Evolutionary conservation across 2,797 vertebrate genomes (phyloP).

Genomic region (Thunnus albacares): DNA sequence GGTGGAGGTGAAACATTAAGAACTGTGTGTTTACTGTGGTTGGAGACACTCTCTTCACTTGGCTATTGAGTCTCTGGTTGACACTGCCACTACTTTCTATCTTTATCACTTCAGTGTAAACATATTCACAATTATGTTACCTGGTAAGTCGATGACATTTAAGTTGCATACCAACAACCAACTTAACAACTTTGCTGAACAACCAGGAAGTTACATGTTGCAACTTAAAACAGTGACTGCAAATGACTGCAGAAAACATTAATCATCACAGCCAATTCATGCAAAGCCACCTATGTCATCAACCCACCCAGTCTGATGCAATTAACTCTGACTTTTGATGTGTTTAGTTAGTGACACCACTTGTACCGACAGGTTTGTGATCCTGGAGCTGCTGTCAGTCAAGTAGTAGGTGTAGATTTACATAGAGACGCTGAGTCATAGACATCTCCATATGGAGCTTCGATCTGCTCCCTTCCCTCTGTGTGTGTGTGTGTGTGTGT

Average conservation of each 20-base stretch:
- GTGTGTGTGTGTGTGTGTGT: neutral
- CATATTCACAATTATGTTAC: neutral
- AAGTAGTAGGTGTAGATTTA: slow-evolving; percentile 70
- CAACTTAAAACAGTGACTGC: neutral
- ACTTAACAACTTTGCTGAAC: slow-evolving; percentile 17
- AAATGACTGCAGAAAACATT: slow-evolving; percentile 9
- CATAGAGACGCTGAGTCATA: slow-evolving; percentile 68
- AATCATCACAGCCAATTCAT: slow-evolving; percentile 31
- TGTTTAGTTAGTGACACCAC: slow-evolving; percentile 43
- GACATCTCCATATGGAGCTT: slow-evolving; percentile 43
- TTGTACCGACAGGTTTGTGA: slow-evolving; percentile 59
- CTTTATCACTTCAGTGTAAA: neutral
- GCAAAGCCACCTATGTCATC: slow-evolving; percentile 26
- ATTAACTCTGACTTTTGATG: slow-evolving; percentile 39
- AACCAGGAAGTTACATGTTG: slow-evolving; percentile 3
- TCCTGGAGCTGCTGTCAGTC: slow-evolving; percentile 56
- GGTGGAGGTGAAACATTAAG: neutral
- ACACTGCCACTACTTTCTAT: neutral
- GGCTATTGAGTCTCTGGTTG: neutral
- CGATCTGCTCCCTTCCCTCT: slow-evolving; percentile 42
- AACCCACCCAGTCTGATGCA: slow-evolving; percentile 37
- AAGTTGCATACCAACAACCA: neutral
- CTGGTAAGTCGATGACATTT: neutral
- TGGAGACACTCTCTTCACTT: neutral
- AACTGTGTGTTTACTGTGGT: neutral